Evolutionary conservation across 2,797 vertebrate genomes (phyloP).

Genomic region (Sebastes cheni): DNA sequence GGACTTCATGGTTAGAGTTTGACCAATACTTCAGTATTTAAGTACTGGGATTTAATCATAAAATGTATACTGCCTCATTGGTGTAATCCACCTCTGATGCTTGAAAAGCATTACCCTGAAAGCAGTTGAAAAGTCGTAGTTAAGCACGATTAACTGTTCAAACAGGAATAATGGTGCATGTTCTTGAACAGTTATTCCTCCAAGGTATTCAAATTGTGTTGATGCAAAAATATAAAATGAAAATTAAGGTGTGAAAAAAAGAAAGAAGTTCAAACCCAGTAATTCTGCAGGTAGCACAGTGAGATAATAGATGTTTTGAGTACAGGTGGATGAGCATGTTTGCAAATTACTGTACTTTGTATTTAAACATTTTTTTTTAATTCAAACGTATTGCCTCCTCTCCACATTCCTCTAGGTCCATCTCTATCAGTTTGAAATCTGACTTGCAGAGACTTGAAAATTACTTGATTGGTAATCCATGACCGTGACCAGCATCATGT

Average conservation of each 20-base stretch:
- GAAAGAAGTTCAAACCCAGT: neutral
- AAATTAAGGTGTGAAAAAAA: neutral
- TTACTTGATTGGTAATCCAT: slow-evolving; percentile 9
- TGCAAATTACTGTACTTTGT: neutral
- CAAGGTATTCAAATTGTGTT: neutral
- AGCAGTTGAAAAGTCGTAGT: neutral
- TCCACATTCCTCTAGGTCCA: neutral
- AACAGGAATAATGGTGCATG: neutral
- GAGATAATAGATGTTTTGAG: neutral
- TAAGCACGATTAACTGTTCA: neutral
- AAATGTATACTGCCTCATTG: neutral
- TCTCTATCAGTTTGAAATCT: neutral
- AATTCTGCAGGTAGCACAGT: neutral
- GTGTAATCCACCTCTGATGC: neutral
- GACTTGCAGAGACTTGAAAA: neutral
- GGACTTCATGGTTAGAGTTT: neutral
- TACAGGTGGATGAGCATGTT: neutral
- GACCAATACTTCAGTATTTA: neutral
- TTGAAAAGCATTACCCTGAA: neutral
- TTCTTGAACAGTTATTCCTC: neutral
- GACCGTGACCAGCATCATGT: neutral
- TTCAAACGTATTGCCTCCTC: neutral
- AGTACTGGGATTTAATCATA: neutral
- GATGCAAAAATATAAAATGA: neutral
- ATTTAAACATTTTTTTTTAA: accelerated